Base-by-base conservation (phyloP, 1,140 invertebrate genomes). In the Penaeus japonicus region DNA sequence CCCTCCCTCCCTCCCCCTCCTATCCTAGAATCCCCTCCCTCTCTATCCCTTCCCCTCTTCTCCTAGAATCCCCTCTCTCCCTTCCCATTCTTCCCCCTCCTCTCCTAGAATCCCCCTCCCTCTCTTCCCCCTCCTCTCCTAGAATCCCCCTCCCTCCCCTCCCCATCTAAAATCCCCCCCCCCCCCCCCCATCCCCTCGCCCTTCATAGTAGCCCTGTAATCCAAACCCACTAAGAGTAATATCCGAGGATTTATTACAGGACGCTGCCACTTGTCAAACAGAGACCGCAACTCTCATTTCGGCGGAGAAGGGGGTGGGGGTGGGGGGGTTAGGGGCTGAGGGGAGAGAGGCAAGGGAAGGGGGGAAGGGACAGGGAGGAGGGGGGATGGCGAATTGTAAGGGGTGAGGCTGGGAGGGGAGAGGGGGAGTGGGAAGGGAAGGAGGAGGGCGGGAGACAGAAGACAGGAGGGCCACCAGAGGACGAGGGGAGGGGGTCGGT, bases 141-240 rank as follows among this genome's bases (percentile, higher is more conserved):
- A 7, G 12, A 39, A 4, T 47, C 0, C 47, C 4, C 47, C 15
- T 47, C 1, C 4, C 47, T 15, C 15, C 5, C 47, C 47, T 47
- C 47, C 39, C 12, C 12, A 7, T 39, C 39, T 3, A 7, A 39
- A 39, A 4, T 47, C 0, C 47, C 4, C 47, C 15, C 15, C 1
- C 4, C 47, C 47, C 15, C 10, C 15, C 10, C 59, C 79, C 32
- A 59, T 1, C 73, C 55, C 79, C 27, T 54, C 55, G 35, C 3
- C 24, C 73, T 35, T 35, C n/a, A 24, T 20, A 1, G 22, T n/a
- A 62, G 32, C 79, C 79, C 39, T 30, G 77, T 79, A 79, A 79
- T 79, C 77, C 39, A 53, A 79, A 79, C 22, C 77, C 77, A 79
- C 77, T 79, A 30, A 79, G 77, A 79, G 77, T 79, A 79, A 79